These are phyloP conservation scores for Gallinago jamesoni DNA, from an alignment of 2,113 vertebrate genomes.

Conservation along the genomic window DNA sequence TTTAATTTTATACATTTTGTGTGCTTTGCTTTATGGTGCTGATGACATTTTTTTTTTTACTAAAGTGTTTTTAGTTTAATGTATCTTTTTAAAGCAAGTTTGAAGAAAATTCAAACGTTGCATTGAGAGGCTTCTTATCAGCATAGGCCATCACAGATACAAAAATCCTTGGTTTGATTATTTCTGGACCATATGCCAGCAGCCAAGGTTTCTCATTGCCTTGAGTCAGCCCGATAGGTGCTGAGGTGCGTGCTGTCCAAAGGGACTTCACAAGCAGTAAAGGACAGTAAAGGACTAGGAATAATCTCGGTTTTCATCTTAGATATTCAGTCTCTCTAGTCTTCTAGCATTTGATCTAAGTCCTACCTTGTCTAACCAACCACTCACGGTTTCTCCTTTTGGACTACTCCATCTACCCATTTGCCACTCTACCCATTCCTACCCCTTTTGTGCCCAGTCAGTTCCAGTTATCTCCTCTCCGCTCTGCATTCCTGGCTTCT, in stretches of 20 bases:
- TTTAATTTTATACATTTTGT: neutral
- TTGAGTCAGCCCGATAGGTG: neutral
- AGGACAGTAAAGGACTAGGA: neutral
- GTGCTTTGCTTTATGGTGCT: neutral
- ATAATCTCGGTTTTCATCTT: neutral
- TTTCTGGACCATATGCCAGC: neutral
- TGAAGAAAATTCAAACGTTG: neutral
- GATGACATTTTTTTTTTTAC: neutral
- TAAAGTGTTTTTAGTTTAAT: neutral
- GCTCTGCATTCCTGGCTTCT: neutral
- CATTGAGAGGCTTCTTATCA: neutral
- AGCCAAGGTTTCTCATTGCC: neutral
- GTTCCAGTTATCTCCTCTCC: neutral
- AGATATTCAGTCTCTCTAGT: neutral
- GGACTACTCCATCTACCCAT: neutral
- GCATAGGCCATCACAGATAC: neutral
- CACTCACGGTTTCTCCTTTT: neutral
- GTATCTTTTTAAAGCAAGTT: neutral
- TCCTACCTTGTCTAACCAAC: neutral
- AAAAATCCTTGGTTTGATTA: neutral
- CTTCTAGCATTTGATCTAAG: neutral
- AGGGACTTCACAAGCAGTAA: neutral
- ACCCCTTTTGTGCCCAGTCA: neutral
- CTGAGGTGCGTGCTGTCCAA: neutral
- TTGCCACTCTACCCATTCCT: neutral